Percentiles rank a stretch among this genome's conserved stretches.
Conservation (phyloP, 2,113 vertebrate genomes). For the Protobothrops mucrosquamatus region DNA sequence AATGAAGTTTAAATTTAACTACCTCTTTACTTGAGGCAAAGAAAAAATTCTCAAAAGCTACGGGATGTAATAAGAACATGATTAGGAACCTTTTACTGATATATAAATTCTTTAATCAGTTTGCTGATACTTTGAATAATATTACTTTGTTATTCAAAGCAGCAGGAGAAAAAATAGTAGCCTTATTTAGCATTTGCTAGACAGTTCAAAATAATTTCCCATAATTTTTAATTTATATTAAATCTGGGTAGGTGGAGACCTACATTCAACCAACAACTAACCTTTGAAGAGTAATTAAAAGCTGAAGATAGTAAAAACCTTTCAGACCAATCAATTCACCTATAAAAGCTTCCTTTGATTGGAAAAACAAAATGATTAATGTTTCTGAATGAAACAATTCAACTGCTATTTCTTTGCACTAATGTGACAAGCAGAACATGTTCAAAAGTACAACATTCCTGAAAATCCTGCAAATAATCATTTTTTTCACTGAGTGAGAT, state of each 20-base stretch:
- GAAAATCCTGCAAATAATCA: not conserved
- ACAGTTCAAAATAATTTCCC: not conserved
- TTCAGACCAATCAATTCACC: not conserved
- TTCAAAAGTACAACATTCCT: not conserved
- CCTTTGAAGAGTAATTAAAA: slow-evolving; percentile 7
- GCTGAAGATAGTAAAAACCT: not conserved
- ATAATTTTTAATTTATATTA: slow-evolving; percentile 9
- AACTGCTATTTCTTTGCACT: not conserved
- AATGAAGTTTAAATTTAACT: not conserved
- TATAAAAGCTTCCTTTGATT: slow-evolving; percentile 6
- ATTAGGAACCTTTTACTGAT: not conserved
- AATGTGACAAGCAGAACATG: not conserved
- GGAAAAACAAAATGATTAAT: slow-evolving; percentile 14
- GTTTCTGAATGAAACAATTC: slow-evolving; percentile 5
- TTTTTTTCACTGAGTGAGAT: not conserved
- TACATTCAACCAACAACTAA: not conserved
- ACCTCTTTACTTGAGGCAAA: not conserved
- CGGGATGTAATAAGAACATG: not conserved
- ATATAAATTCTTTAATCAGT: not conserved
- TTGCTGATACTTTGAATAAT: not conserved
- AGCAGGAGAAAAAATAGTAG: not conserved
- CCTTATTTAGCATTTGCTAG: not conserved
- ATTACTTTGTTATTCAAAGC: not conserved
- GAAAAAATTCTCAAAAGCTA: not conserved
- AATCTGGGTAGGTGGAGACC: not conserved